Conservation (phyloP, 2,113 vertebrate genomes). For the Gymnarchus niloticus region DNA sequence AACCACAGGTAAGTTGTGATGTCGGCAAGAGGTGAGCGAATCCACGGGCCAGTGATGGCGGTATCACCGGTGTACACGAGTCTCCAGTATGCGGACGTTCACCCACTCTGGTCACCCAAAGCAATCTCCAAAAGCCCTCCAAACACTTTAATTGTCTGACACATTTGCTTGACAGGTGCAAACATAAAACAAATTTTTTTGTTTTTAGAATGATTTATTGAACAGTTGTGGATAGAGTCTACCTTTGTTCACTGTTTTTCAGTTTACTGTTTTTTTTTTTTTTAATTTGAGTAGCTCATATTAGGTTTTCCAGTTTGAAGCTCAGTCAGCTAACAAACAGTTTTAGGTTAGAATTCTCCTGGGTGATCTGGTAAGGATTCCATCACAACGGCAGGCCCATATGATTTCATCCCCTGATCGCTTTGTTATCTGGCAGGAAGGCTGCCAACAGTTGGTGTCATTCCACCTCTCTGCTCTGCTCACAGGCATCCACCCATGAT, state of each 20-base stretch:
- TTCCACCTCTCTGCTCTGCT: conserved; percentile 40
- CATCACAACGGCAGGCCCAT: conserved; percentile 39
- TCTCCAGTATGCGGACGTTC: no score
- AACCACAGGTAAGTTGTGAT: neutral
- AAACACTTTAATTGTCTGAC: conserved; percentile 68
- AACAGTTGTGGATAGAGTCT: neutral
- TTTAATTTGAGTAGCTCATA: neutral
- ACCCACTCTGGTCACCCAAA: conserved; percentile 30
- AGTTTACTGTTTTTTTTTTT: neutral
- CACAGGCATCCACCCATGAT: conserved; percentile 54
- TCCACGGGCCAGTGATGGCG: neutral
- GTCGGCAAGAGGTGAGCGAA: neutral
- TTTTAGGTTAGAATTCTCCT: neutral
- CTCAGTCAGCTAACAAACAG: neutral
- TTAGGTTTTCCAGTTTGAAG: neutral
- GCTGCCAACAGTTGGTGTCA: conserved; percentile 31
- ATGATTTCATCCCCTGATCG: neutral
- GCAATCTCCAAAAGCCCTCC: conserved; percentile 57
- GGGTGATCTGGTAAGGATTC: neutral
- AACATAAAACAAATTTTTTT: no score
- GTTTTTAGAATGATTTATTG: neutral
- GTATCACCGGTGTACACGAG: no score
- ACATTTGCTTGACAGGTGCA: conserved; percentile 52
- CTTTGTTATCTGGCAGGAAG: neutral
- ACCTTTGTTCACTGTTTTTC: neutral